Percentiles rank a stretch among this genome's conserved stretches.
Evolutionary conservation across 2,797 vertebrate species (phyloP).

Genomic region (Rhinoraja longicauda): DNA sequence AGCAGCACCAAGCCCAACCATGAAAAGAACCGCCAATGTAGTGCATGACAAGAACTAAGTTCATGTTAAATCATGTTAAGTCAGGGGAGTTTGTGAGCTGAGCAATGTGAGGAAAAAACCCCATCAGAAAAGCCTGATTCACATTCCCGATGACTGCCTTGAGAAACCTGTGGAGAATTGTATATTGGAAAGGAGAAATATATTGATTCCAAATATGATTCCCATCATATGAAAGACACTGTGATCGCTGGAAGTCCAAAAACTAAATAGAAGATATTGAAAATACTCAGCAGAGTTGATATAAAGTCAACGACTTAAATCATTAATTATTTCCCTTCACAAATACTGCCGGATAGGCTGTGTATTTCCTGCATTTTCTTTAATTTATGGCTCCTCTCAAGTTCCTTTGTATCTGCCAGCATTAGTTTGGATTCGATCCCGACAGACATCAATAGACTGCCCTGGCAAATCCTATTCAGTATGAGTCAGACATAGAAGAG

Average conservation of each 20-base stretch:
- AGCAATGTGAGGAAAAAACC: no score
- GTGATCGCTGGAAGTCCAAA: no score
- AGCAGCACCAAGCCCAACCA: no score
- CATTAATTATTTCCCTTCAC: no score
- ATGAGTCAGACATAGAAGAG: neutral
- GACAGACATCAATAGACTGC: neutral
- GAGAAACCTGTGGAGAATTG: neutral
- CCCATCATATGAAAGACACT: no score
- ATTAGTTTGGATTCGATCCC: neutral
- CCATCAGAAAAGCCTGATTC: neutral
- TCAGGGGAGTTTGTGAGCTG: neutral
- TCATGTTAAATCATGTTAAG: no score
- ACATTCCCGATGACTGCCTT: neutral
- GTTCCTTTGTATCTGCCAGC: neutral
- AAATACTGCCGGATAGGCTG: no score
- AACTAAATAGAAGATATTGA: no score
- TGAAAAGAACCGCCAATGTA: neutral
- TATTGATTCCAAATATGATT: neutral
- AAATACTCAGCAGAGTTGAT: no score
- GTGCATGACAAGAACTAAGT: neutral
- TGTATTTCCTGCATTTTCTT: no score
- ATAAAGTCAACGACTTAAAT: no score
- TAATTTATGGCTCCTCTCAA: neutral
- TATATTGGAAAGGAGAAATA: neutral
- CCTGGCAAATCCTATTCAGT: neutral